A percentile compares a stretch with the other conserved stretches of the same genome.
phyloP scores from a whole-genome alignment of 2,888 invertebrate species.

The Limulus polyphemus region DNA sequence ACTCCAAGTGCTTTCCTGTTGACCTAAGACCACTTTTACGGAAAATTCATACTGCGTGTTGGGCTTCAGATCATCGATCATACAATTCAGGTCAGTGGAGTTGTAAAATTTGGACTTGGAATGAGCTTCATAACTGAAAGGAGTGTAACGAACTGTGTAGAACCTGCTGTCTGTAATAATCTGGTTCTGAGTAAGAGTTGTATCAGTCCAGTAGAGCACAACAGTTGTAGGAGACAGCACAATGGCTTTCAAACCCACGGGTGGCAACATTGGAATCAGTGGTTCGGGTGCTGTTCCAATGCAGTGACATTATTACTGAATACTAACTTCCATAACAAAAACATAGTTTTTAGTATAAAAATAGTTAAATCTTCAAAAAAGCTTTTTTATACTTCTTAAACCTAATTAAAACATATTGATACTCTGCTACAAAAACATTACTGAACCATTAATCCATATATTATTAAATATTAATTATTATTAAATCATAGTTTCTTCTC shows the following conservation, averaged over 20 bases:
- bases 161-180: conserved; percentile 69
- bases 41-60: conserved; percentile 86
- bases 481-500: too few species aligned
- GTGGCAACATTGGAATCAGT: conserved; percentile 64
- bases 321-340: too few species aligned
- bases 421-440: too few species aligned
- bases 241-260: conserved; percentile 73
- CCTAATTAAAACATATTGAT: too few species aligned
- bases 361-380: too few species aligned
- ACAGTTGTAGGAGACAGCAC: conserved; percentile 81
- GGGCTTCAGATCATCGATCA: conserved; percentile 73
- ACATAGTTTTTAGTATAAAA: too few species aligned
- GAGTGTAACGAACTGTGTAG: conserved; percentile 70
- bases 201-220: conserved; percentile 91
- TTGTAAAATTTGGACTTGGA: conserved; percentile 63
- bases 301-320: too few species aligned
- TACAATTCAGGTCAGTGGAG: conserved; percentile 76
- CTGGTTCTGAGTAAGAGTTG: conserved; percentile 63
- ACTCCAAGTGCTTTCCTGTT: conserved; percentile 82
- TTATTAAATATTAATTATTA: too few species aligned
- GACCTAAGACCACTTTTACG: conserved; percentile 60
- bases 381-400: too few species aligned
- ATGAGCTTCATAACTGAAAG: conserved; percentile 42
- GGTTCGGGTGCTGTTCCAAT: conserved; percentile 41
- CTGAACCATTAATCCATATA: too few species aligned